Evolutionary conservation across 1,140 invertebrate species (phyloP), one percentile per base, ranked within the genome.

Genomic region (Drosophila obscura): DNA sequence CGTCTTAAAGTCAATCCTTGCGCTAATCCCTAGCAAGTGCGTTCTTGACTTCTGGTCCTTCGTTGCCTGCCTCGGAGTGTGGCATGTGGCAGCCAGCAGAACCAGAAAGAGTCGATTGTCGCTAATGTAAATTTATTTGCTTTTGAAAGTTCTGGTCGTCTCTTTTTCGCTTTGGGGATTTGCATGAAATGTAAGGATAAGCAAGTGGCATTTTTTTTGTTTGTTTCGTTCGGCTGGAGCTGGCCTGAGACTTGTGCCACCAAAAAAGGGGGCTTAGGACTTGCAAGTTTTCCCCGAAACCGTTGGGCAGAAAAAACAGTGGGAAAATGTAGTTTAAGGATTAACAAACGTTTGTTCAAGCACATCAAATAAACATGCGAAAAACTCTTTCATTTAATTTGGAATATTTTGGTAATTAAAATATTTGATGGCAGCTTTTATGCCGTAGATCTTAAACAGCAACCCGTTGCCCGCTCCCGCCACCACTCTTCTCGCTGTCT

Each of bases 1-100:
- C 72, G 71, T 84, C 77, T 83, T 72, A 69, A 67, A 88, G 83
- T 88, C 83, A 88, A 88, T 89, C 76, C 83, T 73, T 73, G 76
- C 79, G 83, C 76, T 87, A 87, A 87, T 87, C 76, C 83, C 45
- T 63, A 55, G 61, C 64, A 88, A 88, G 83, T 83, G 73, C 60
- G 76, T 80, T 75, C 60, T 77, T 83, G 79, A 75, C 65, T 60
- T 57, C 53, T 41, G 6, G n/a, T 7, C 35, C 56, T 19, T 11
- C 57, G 41, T 56, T 55, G n/a, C 5, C n/a, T 16, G 22, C 19
- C 31, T 28, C 28, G 46, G 59, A 43, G 52, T 57, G 51, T n/a
- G n/a, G n/a, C 49, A 31, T 60, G 41, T 41, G 31, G 35, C 35
- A 39, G 35, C 2, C 31, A 35, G 31, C 31, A 35, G 31, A 24